Evolutionary conservation across 2,888 invertebrate species (phyloP).

Genomic region (Eupithecia exiguata): DNA sequence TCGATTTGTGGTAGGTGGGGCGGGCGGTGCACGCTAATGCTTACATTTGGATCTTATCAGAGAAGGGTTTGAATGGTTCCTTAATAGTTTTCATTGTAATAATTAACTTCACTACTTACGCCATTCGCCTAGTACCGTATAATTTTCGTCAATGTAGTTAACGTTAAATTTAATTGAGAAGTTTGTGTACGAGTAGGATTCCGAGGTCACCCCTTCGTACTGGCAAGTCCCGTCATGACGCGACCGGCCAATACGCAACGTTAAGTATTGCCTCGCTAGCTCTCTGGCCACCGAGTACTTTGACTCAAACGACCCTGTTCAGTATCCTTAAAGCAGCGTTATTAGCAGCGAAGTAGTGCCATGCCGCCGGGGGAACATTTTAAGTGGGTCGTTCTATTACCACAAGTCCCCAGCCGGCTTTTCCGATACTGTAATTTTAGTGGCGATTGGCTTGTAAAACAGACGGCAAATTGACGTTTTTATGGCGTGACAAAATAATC

Average conservation of each 20-base stretch:
- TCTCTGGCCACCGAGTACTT: conserved; percentile 18
- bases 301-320: conserved; percentile 51
- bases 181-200: no score
- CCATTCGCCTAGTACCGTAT: no score
- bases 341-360: conserved; percentile 59
- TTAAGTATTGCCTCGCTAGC: background rate
- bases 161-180: no score
- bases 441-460: conserved; percentile 42
- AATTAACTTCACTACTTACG: no score
- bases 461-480: conserved; percentile 40
- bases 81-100: no score
- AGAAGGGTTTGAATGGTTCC: no score
- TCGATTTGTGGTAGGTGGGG: no score
- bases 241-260: no score
- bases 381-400: conserved; percentile 54
- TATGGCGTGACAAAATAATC: conserved; percentile 23
- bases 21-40: no score
- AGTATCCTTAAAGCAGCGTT: conserved; percentile 53
- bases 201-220: background rate
- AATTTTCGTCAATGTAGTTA: no score
- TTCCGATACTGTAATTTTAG: conserved; percentile 44
- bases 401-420: conserved; percentile 40
- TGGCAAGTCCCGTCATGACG: background rate
- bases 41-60: no score
- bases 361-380: conserved; percentile 53